Evolutionary conservation across 2,797 vertebrate genomes (phyloP).

Genomic region (Alcedo quadribrachys): DNA sequence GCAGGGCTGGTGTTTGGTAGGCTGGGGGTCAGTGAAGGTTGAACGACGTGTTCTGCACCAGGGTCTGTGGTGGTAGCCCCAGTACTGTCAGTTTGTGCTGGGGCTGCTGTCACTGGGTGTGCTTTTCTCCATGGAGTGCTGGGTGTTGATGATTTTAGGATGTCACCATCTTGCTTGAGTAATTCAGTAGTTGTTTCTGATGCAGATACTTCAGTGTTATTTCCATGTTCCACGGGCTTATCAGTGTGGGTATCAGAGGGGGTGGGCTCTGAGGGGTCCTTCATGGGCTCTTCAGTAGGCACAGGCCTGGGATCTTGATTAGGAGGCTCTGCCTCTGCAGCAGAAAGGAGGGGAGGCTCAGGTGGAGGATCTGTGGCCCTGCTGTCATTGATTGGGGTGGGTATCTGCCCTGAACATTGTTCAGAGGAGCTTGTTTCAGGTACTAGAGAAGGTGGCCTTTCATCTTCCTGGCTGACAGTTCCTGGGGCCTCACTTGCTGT

Average conservation of each 20-base stretch:
- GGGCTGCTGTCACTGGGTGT: background rate
- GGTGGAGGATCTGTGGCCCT: background rate
- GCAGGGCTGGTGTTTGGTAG: background rate
- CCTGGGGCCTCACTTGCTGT: background rate
- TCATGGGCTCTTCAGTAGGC: background rate
- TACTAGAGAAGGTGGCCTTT: background rate
- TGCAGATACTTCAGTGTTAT: background rate
- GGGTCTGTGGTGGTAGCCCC: background rate
- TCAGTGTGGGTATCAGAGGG: background rate
- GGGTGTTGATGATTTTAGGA: background rate
- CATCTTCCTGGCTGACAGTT: background rate
- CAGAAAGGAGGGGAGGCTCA: background rate
- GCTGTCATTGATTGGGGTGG: background rate
- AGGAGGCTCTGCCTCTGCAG: background rate
- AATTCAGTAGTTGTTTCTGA: background rate
- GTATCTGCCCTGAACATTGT: background rate
- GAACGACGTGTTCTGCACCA: background rate
- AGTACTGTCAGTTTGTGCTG: background rate
- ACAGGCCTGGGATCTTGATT: background rate
- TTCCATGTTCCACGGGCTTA: slow-evolving; percentile 25
- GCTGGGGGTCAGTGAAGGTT: background rate
- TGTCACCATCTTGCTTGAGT: background rate
- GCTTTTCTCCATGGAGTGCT: background rate
- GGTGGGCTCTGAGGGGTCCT: background rate
- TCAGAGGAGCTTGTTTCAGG: background rate